Evolutionary conservation across 2,797 vertebrate species (phyloP), one percentile per base, ranked within the genome.

Genomic region (Enteromius trimaculatus): DNA sequence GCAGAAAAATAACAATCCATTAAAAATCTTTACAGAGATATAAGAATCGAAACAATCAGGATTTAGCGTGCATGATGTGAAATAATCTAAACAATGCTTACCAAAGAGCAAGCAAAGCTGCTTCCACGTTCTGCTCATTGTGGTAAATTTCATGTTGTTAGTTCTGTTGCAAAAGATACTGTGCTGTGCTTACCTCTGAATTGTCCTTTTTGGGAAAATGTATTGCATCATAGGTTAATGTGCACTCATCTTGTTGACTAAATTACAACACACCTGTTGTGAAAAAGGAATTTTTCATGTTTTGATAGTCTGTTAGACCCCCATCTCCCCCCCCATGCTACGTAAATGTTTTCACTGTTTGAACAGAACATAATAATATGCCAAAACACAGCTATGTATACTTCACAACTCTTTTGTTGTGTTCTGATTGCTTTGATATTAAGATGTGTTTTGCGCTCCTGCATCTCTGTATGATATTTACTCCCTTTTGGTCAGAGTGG

Each of bases 61-160:
- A 17, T 47, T 26, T 23, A 77, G 1, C 34, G 37, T 42, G 11
- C 6, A 29, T 26, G 21, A 21, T 42, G 23, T 72, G 10, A 17
- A 9, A 17, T 42, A 29, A 39, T 69, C 1, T 5, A 14, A 76
- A 16, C 14, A 19, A 7, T 66, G 2, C 55, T 83, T 90, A 94
- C 93, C 91, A 90, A 90, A 81, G 2, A 93, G 66, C 2, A 80
- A 86, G 77, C 26, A 89, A 14, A 93, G 29, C 80, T 74, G 87
- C 6, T 76, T 23, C 0, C 89, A 14, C 26, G 13, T 16, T 68
- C 64, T n/a, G 5, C 7, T 55, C 0, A 66, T 42, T 3, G 39
- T 53, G 44, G 1, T 79, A 6, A 55, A 10, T 6, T 65, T 82
- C 87, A 90, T 91, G 82, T 16, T 1, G 0, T 58, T 44, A 11